Base-by-base conservation (phyloP, 2,888 invertebrate species). In the Chymomyza amoena region DNA sequence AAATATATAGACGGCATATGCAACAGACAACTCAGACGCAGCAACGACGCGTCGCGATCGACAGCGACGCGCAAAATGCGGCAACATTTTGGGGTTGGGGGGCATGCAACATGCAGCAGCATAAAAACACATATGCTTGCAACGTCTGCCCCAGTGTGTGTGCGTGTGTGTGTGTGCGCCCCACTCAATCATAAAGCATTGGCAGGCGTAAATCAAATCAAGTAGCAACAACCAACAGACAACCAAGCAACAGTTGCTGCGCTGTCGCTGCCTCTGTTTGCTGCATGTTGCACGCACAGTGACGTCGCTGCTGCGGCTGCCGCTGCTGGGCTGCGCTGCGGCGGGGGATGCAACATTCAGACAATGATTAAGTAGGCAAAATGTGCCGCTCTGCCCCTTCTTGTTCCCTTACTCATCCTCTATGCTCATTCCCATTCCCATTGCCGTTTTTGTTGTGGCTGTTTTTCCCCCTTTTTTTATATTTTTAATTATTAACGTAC, bases 141-240 rank as follows among this genome's bases (percentile, higher is more conserved):
- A 32, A 32, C 32, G 32, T 32, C 32, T 10, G 18, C 18, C 0
- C 5, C 16, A 10, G 13, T 20, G 18, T 54, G 13, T 28, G 72
- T 69, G 25, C 4, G 4, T 4, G 57, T 75, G 77, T 68, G 70
- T 72, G 69, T 72, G 61, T 70, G 61, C 62, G 80, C 83, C 82
- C 86, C 83, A 83, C 83, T 84, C 83, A 84, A 84, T 87, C 85
- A 85, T 86, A 85, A 84, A 79, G 77, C 85, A 85, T 85, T 85
- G 85, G 85, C 85, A 85, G 87, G 85, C 87, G 85, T 85, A 85
- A 85, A 85, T 87, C 87, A 84, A 81, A 87, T 84, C 84, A 84
- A 86, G 84, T 87, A 84, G 81, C 80, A 80, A 75, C 54, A 61
- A 4, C 16, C 20, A n/a, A 25, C 52, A 52, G 52, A n/a, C 63